Base-by-base conservation (phyloP, 2,888 invertebrate genomes). In the Sphaerophoria taeniata region DNA sequence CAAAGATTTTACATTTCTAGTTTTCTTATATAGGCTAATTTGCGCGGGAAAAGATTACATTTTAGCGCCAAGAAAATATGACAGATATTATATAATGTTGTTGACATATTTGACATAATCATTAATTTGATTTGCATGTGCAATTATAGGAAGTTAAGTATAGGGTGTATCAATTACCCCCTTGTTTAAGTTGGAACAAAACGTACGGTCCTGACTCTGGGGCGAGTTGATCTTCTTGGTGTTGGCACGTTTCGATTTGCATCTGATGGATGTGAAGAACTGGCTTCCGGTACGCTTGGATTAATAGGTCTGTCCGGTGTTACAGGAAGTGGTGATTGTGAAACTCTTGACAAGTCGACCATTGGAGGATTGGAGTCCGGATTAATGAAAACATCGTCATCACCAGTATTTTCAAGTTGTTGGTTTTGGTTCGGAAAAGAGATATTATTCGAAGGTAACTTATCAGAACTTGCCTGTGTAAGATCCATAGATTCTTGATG, bases 341-440 rank as follows among this genome's bases (percentile, higher is more conserved):
- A 31, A 53, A 34, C 34, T 34, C 11, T 34, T 56, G 56, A 56
- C 34, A 56, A 56, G 11, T 56, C 56, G 34, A 56, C 34, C 56
- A n/a, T 14, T 7, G 56, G 56, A n/a, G n/a, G n/a, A 56, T n/a
- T n/a, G 12, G 56, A 56, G 14, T 56, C 34, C 56, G 56, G 56
- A 56, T 56, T 2, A 5, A 34, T 56, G 12, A 56, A 56, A n/a
- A 56, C 12, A 56, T 56, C 55, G 55, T 56, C 55, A 56, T 56
- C 55, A 56, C 2, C 9, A 11, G 51, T 56, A 34, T 5, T 6
- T 5, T 56, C n/a, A 34, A 31, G 45, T 45, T 45, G 53, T 33
- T 53, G 53, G 12, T 3, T 53, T 33, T 53, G 33, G 4, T 12
- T 53, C 33, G 53, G 53, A 55, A 55, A 34, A 55, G 55, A n/a